Evolutionary conservation across 1,140 invertebrate genomes (phyloP).

Genomic region (Drosophila arawakana): DNA sequence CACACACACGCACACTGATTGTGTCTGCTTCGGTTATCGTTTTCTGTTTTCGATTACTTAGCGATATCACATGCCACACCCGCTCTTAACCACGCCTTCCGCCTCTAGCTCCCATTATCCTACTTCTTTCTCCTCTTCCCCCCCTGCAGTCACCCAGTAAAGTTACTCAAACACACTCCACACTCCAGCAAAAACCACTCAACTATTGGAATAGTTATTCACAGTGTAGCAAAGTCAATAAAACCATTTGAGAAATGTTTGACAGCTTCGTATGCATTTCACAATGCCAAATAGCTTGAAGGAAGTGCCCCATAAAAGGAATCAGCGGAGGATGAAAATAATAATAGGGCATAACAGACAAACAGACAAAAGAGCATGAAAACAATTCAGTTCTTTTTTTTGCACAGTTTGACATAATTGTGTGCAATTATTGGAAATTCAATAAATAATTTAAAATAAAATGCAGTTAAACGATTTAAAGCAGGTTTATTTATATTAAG

Average conservation of each 20-base stretch:
- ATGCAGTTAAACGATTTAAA: too few species aligned
- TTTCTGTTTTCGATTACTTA: slow-evolving; percentile 51
- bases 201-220: slow-evolving; percentile 32
- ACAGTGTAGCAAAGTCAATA: slow-evolving; percentile 38
- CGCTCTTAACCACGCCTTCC: not conserved
- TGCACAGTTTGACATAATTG: too few species aligned
- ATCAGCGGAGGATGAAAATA: slow-evolving; percentile 16
- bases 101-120: not conserved
- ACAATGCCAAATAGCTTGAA: slow-evolving; percentile 16
- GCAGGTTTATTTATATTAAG: too few species aligned
- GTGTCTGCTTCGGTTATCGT: slow-evolving; percentile 33
- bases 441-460: too few species aligned
- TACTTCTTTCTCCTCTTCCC: not conserved
- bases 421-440: too few species aligned
- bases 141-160: not conserved
- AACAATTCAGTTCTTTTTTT: too few species aligned
- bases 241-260: slow-evolving; percentile 29
- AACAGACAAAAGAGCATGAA: not conserved
- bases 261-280: slow-evolving; percentile 31
- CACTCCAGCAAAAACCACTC: slow-evolving; percentile 17
- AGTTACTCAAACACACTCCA: slow-evolving; percentile 24
- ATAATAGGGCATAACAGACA: not conserved
- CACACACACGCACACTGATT: slow-evolving; percentile 37
- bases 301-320: slow-evolving; percentile 12
- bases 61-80: slow-evolving; percentile 33